These are phyloP conservation scores for Leptinotarsa juncta DNA, from an alignment of 2,888 invertebrate genomes.

Conservation along the genomic window DNA sequence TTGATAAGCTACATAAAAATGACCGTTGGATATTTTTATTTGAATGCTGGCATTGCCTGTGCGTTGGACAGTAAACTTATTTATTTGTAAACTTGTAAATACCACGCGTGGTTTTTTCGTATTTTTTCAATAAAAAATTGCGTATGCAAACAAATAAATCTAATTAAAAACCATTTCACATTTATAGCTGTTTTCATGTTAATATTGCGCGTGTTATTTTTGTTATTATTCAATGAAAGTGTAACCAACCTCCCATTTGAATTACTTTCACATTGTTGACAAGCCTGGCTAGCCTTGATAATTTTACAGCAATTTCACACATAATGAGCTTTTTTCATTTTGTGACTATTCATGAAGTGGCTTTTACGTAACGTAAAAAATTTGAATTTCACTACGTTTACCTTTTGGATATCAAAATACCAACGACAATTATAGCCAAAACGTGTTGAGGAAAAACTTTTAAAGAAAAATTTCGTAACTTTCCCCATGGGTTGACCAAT, in stretches of 20 bases:
- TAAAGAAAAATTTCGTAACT: no score
- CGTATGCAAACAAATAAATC: conserved; percentile 1
- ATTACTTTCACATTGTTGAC: conserved; percentile 17
- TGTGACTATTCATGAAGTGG: conserved; percentile 10
- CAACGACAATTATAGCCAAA: no score
- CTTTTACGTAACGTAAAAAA: no score
- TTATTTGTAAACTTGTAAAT: neutral
- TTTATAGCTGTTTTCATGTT: neutral
- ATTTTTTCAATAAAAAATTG: neutral
- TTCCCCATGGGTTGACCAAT: no score
- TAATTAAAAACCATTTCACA: neutral
- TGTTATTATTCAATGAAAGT: conserved; percentile 1
- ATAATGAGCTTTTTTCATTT: neutral
- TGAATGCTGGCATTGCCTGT: neutral
- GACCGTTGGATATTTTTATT: neutral
- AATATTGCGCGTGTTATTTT: neutral
- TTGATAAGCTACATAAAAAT: neutral
- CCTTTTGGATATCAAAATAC: no score
- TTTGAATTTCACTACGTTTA: no score
- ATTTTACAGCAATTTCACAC: conserved; percentile 3
- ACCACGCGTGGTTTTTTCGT: neutral
- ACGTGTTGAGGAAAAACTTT: no score
- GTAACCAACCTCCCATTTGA: neutral
- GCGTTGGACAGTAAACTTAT: neutral
- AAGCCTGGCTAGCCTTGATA: neutral